Evolutionary conservation across 2,888 invertebrate genomes (phyloP), one percentile per base, ranked within the genome.

Genomic region (Lasioglossum villosulum): DNA sequence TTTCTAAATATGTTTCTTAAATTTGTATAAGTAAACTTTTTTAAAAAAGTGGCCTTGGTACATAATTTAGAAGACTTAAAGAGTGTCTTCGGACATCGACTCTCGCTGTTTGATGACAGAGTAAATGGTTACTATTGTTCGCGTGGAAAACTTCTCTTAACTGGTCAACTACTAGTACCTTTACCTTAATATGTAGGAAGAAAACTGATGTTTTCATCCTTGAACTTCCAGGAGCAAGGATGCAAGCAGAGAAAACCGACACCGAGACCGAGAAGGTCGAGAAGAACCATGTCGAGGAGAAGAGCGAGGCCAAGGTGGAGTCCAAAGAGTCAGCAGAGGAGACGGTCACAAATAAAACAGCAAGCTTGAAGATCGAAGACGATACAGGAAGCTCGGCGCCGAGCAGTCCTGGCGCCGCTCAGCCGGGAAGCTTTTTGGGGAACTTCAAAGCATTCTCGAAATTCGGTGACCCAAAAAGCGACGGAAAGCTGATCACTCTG

Each of bases 401-500:
- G 0, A 92, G 90, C 16, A 93, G 93, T 39, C 93, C 93, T 1
- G 86, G 91, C 30, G 82, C 91, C 63, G 52, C 88, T 0, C 89
- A 90, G 34, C 59, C 89, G 1, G 92, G 90, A 5, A 90, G 93
- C 5, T 94, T 95, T 79, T 52, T 92, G 16, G 87, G 93, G 0
- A 94, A 86, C 82, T 98, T 98, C 94, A 97, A 97, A 93, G 96
- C 97, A 2, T 98, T 98, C 95, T 97, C 98, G 12, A 98, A 98
- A 95, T 98, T 98, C 94, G 98, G 98, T 0, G 98, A 98, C 94
- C 96, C 96, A 4, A 98, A 98, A 94, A 97, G 98, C 27, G 98
- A 98, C 93, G 98, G 98, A 0, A 98, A 97, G 95, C 96, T 96
- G 70, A 98, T 98, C 87, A 98, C 98, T 0, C 96, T 98, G n/a